A percentile compares a stretch with the other conserved stretches of the same genome.
Conservation (phyloP, 2,888 invertebrate genomes). For the Busseola fusca region DNA sequence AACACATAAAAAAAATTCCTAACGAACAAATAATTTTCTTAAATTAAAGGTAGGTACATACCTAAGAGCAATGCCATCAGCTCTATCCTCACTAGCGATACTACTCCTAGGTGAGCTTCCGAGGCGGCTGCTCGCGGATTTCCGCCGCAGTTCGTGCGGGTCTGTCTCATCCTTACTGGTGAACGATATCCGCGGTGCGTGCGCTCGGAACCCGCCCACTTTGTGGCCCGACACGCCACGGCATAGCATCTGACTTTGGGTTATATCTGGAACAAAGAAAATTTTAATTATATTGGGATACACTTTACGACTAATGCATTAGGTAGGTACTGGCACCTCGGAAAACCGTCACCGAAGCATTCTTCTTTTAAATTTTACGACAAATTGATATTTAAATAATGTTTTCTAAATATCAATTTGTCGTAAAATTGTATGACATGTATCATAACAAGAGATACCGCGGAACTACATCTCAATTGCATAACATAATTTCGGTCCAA, state of each 20-base stretch:
- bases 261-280: slow-evolving; percentile 75
- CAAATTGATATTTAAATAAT: not conserved
- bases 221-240: slow-evolving; percentile 83
- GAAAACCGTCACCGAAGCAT: no score
- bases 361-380: not conserved
- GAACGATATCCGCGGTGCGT: slow-evolving; percentile 85
- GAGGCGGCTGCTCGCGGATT: slow-evolving; percentile 84
- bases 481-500: not conserved
- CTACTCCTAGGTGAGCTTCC: slow-evolving; percentile 85
- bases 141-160: slow-evolving; percentile 78
- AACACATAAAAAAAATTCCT: not conserved
- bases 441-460: not conserved
- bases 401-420: no score
- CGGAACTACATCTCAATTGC: no score
- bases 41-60: slow-evolving; percentile 66
- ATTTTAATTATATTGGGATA: not conserved
- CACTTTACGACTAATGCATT: not conserved
- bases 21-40: not conserved
- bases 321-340: not conserved
- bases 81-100: slow-evolving; percentile 83
- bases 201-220: slow-evolving; percentile 82
- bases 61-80: slow-evolving; percentile 90
- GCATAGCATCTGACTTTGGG: slow-evolving; percentile 84
- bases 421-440: no score
- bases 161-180: slow-evolving; percentile 81